phyloP scores from a whole-genome alignment of 2,888 invertebrate species.

The Harpalus rufipes region DNA sequence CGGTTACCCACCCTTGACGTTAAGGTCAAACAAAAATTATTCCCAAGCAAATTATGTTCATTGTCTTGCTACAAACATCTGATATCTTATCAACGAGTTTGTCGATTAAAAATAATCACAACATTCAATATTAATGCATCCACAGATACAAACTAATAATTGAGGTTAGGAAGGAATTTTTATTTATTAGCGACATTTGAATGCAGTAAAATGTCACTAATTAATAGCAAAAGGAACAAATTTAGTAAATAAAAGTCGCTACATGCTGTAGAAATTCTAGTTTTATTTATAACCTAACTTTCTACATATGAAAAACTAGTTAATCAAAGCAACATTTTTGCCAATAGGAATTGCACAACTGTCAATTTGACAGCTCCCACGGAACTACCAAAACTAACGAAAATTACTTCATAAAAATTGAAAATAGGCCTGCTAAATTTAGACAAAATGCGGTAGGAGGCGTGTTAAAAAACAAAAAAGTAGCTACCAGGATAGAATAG shows the following conservation, averaged over 20 bases:
- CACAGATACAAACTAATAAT: constrained; percentile 1
- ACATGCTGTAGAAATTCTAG: constrained; percentile 54
- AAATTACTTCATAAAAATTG: constrained; percentile 60
- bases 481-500: constrained; percentile 47
- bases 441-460: constrained; percentile 64
- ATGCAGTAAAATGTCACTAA: constrained; percentile 33
- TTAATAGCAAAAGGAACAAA: constrained; percentile 29
- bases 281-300: constrained; percentile 60
- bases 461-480: constrained; percentile 57
- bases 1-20: background rate
- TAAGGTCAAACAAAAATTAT: background rate
- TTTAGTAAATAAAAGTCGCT: constrained; percentile 16
- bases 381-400: background rate
- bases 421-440: constrained; percentile 63
- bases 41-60: constrained; percentile 3
- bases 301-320: constrained; percentile 49
- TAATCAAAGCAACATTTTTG: constrained; percentile 32
- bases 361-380: constrained; percentile 26
- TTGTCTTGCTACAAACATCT: constrained; percentile 20
- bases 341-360: constrained; percentile 3
- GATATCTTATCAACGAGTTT: background rate
- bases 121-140: constrained; percentile 4
- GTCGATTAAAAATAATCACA: background rate
- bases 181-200: background rate
- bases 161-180: constrained; percentile 35